These are phyloP conservation scores for Apocrypta bakeri DNA, from an alignment of 1,140 invertebrate genomes.

Conservation along the genomic window DNA sequence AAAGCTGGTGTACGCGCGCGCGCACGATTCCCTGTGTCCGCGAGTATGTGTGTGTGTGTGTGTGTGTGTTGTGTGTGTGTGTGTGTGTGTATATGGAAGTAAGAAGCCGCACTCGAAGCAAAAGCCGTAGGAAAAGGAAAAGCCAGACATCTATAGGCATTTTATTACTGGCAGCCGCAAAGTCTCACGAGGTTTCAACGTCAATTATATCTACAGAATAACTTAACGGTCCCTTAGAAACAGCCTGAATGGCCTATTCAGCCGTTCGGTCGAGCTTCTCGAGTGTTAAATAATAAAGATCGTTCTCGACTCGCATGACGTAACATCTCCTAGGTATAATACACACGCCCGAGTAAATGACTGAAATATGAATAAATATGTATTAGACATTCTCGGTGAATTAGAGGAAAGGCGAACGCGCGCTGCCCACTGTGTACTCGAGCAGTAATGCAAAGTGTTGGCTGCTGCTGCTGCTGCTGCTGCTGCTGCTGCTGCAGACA, in stretches of 20 bases:
- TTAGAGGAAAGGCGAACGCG: neutral
- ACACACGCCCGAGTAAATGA: neutral
- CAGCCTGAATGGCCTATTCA: slow-evolving; percentile 73
- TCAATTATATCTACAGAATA: slow-evolving; percentile 74
- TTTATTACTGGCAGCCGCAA: slow-evolving; percentile 64
- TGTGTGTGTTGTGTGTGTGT: neutral
- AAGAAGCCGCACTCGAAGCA: slow-evolving; percentile 5
- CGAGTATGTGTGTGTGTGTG: neutral
- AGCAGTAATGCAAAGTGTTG: neutral
- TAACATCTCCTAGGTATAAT: slow-evolving; percentile 58
- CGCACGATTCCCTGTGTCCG: no score
- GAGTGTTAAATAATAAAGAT: slow-evolving; percentile 74
- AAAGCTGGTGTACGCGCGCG: neutral
- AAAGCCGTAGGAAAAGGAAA: slow-evolving; percentile 41
- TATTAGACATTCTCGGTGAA: neutral
- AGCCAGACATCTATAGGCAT: slow-evolving; percentile 62
- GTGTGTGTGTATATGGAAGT: slow-evolving; percentile 15
- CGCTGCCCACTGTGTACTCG: neutral
- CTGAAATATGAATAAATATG: neutral
- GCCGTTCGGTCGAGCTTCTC: slow-evolving; percentile 70
- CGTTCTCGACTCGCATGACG: slow-evolving; percentile 66
- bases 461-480: no score
- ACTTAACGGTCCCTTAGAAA: slow-evolving; percentile 74
- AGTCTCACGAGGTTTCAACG: slow-evolving; percentile 70
- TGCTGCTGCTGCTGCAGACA: no score